Base-by-base conservation (phyloP, 2,113 vertebrate genomes). In the Pseudorectes ferrugineus region DNA sequence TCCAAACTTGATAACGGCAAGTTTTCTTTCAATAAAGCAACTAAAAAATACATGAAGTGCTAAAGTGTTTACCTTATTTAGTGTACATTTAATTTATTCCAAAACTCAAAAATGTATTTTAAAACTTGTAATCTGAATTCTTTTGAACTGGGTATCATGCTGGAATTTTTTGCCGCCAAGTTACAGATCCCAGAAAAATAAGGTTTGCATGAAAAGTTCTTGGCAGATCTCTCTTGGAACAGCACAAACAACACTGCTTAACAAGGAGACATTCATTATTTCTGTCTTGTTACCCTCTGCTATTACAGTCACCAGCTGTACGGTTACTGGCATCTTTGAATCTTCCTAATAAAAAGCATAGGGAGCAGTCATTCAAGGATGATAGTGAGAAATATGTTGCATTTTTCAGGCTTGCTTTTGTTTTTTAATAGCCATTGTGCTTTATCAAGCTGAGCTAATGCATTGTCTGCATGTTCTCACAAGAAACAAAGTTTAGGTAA, bases 211-310 rank as follows among this genome's bases (percentile, higher is more conserved):
- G 96, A 92, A 85, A 92, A 95, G 74, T 82, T 93, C 38, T 88
- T 96, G 96, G 94, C 93, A 83, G 70, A 85, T 70, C 46, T 24
- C 33, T 40, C 61, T 89, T 40, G 33, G 71, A 72, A 70, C 49
- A 65, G 71, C 36, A 54, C 80, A 51, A 93, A 75, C 45, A 85
- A 89, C 90, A 62, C 45, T 51, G 59, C 22, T 70, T 62, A 61
- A 92, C 96, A 98, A 96, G 95, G 96, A 88, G 3, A 28, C 94
- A 95, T 97, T 97, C 91, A 97, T 89, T 43, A 75, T 74, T 88
- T 84, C 40, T 35, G 35, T 91, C 75, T 65, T 65, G 85, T 79
- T 95, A 42, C 93, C 57, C 58, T 65, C 38, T 71, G 80, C 59
- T 78, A 17, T 35, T 74, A 52, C 77, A 86, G 45, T 89, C 38